A percentile compares a stretch with the other conserved stretches of the same genome.
Evolutionary conservation across 2,888 invertebrate genomes (phyloP).

Genomic region (Tolmerus cingulatus): DNA sequence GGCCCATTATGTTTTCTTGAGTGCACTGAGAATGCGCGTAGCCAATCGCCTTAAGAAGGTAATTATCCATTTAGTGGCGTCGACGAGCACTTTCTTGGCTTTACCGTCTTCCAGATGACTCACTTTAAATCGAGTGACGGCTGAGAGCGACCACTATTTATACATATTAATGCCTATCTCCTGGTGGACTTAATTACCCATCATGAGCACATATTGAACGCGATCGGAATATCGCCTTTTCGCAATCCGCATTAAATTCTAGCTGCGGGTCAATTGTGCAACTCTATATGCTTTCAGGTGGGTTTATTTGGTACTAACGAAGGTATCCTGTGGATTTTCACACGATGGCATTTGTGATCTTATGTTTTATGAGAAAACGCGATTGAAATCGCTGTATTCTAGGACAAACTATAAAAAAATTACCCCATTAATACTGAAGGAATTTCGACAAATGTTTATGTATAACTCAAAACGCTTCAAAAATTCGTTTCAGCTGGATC

Average conservation of each 20-base stretch:
- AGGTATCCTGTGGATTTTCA: background rate
- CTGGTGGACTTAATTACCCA: background rate
- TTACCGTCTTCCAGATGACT: background rate
- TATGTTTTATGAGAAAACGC: background rate
- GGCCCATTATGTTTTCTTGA: background rate
- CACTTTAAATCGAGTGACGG: background rate
- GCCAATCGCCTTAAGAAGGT: conserved; percentile 28
- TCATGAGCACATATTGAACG: conserved; percentile 3
- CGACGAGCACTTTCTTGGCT: background rate
- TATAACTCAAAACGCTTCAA: too few relatives aligned
- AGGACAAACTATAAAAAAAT: too few relatives aligned
- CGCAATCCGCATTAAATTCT: background rate
- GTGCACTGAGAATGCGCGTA: background rate
- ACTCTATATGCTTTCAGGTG: background rate
- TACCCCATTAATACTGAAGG: too few relatives aligned
- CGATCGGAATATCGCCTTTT: background rate
- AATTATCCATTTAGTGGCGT: conserved; percentile 19
- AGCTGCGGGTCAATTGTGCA: background rate
- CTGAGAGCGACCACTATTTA: background rate
- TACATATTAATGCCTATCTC: conserved; percentile 5
- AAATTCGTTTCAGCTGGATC: too few relatives aligned
- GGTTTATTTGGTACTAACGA: background rate
- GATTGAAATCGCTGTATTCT: background rate
- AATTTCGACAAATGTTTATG: too few relatives aligned
- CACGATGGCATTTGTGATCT: background rate